Evolutionary conservation across 2,888 invertebrate genomes (phyloP).

Genomic region (Papilio elwesi): DNA sequence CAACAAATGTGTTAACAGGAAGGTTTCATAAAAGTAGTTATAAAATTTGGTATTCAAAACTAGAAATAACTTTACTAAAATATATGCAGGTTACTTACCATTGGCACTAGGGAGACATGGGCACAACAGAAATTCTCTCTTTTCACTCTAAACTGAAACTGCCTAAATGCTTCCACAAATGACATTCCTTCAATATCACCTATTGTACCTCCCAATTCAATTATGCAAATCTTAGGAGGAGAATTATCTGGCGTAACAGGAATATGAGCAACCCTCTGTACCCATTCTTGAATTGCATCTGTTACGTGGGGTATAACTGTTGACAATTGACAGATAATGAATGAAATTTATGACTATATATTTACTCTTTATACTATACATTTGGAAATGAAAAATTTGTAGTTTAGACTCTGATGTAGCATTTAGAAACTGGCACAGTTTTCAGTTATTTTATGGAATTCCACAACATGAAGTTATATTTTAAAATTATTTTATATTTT

Average conservation of each 20-base stretch:
- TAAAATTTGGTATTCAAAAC: too few species aligned
- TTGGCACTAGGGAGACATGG: slow-evolving; percentile 98
- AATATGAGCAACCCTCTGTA: slow-evolving; percentile 93
- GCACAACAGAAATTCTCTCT: slow-evolving; percentile 97
- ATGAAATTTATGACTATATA: too few species aligned
- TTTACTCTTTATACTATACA: too few species aligned
- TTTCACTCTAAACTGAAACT: slow-evolving; percentile 97
- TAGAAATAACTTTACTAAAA: background rate
- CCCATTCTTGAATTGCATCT: slow-evolving; percentile 99
- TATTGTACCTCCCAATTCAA: slow-evolving; percentile 98
- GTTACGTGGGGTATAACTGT: slow-evolving; percentile 99
- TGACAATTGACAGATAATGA: slow-evolving; percentile 40
- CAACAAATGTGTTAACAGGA: too few species aligned
- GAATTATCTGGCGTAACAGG: slow-evolving; percentile 90
- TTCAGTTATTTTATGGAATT: too few species aligned
- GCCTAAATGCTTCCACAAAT: slow-evolving; percentile 98
- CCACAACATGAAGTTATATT: too few species aligned
- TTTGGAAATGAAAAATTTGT: too few species aligned
- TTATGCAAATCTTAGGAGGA: slow-evolving; percentile 91
- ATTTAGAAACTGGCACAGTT: too few species aligned
- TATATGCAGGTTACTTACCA: slow-evolving; percentile 80
- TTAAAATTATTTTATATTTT: too few species aligned
- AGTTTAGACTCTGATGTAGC: too few species aligned
- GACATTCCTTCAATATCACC: slow-evolving; percentile 99
- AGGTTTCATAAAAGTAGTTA: too few species aligned